Conservation (phyloP, 2,888 invertebrate genomes). For the Glaucopsyche alexis region DNA sequence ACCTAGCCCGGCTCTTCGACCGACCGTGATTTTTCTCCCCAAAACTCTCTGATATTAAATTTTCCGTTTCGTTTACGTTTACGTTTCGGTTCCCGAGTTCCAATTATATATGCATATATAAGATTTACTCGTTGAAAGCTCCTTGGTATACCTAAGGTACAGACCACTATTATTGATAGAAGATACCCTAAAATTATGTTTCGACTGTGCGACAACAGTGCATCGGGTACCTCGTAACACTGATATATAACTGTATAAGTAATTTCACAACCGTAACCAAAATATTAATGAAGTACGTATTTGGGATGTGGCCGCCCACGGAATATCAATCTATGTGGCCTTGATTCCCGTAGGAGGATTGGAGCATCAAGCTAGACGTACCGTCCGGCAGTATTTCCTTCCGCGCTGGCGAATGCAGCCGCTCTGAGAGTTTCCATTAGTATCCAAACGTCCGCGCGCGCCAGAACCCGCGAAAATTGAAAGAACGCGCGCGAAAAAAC, state of each 20-base stretch:
- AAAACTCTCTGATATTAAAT: no score
- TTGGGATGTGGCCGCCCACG: conserved; percentile 61
- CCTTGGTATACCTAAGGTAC: no score
- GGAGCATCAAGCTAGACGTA: not conserved
- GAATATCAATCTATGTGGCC: conserved; percentile 72
- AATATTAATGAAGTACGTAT: conserved; percentile 65
- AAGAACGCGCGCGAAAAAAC: conserved; percentile 44
- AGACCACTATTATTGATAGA: no score
- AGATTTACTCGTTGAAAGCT: no score
- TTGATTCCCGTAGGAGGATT: conserved; percentile 74
- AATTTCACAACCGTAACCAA: conserved; percentile 55
- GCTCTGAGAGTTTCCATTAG: conserved; percentile 75
- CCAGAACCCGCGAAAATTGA: conserved; percentile 48
- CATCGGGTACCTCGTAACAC: conserved; percentile 21
- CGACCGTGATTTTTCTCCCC: no score
- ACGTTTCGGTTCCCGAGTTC: no score
- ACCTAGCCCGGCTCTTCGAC: no score
- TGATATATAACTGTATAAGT: conserved; percentile 43
- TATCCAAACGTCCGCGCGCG: conserved; percentile 69
- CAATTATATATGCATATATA: no score
- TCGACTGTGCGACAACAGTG: not conserved
- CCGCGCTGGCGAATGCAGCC: conserved; percentile 70
- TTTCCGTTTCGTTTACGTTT: no score
- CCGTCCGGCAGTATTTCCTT: conserved; percentile 60
- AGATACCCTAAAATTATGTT: no score